A percentile compares a stretch with the other conserved stretches of the same genome.
Conservation (phyloP, 2,113 vertebrate species). For the Aptenodytes forsteri region DNA sequence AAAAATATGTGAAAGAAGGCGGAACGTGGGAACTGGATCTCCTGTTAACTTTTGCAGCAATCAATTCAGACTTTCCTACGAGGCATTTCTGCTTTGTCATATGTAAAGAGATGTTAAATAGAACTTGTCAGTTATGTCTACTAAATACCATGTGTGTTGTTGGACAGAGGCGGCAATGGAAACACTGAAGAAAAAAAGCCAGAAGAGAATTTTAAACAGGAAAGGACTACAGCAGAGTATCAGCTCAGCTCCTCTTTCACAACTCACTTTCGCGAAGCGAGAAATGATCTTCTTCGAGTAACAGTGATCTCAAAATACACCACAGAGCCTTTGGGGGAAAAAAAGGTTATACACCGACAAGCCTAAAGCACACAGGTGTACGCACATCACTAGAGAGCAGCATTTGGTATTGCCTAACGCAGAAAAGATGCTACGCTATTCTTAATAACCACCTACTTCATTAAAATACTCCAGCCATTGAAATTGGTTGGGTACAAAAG, state of each 20-base stretch:
- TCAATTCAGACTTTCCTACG: fast-evolving
- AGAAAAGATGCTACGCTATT: not conserved
- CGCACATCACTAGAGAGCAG: not conserved
- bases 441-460: not conserved
- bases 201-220: not conserved
- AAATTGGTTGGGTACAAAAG: not conserved
- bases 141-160: not conserved
- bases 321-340: not conserved
- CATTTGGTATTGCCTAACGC: not conserved
- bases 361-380: not conserved
- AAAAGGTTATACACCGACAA: not conserved
- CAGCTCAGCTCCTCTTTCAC: not conserved
- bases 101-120: not conserved
- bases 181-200: not conserved
- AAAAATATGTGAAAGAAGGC: not conserved
- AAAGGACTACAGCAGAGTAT: not conserved
- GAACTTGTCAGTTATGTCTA: not conserved
- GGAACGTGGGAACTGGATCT: not conserved
- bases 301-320: not conserved
- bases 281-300: fast-evolving
- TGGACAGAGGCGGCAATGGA: not conserved
- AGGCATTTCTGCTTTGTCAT: constrained; percentile 31
- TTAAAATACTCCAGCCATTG: not conserved
- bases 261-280: not conserved
- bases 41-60: not conserved